phyloP scores from a whole-genome alignment of 2,113 vertebrate species.

The Oxyruncus cristatus region DNA sequence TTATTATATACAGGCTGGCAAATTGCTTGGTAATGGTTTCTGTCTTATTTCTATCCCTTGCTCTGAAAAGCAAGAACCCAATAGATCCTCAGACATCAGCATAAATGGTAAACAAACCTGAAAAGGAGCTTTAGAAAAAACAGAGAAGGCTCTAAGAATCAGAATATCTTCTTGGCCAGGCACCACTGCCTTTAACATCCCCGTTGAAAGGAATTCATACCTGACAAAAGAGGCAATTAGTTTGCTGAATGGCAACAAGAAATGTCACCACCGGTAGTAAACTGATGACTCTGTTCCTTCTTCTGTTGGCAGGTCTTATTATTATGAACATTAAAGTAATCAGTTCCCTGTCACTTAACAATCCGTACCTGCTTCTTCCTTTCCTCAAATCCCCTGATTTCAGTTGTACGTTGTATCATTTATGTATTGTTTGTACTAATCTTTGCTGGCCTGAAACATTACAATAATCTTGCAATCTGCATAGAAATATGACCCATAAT shows the following conservation, averaged over 20 bases:
- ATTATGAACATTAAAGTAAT: slow-evolving; percentile 51
- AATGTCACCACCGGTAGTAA: slow-evolving; percentile 40
- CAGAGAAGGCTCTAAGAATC: background rate
- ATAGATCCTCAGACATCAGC: background rate
- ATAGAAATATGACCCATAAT: background rate
- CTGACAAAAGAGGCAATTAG: slow-evolving; percentile 59
- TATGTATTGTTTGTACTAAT: slow-evolving; percentile 11
- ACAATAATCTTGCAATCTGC: background rate
- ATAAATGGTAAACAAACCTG: background rate
- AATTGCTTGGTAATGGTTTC: background rate
- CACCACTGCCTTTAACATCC: slow-evolving; percentile 4
- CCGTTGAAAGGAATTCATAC: slow-evolving; percentile 41
- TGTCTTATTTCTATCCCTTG: background rate
- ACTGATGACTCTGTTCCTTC: slow-evolving; percentile 58
- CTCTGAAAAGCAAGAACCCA: background rate
- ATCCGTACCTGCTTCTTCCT: background rate
- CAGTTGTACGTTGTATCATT: background rate
- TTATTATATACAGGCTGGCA: background rate
- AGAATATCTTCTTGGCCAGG: background rate
- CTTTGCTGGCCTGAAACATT: background rate
- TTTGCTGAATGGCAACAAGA: slow-evolving; percentile 47
- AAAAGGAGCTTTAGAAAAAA: background rate
- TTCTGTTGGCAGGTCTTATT: slow-evolving; percentile 53
- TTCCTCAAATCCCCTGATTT: background rate
- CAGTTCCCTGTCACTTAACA: slow-evolving; percentile 52